Percentiles rank a stretch among this genome's conserved stretches.
Evolutionary conservation across 92 coral and sea anemone species (phyloP).

Genomic region (Zoanthus sociatus): DNA sequence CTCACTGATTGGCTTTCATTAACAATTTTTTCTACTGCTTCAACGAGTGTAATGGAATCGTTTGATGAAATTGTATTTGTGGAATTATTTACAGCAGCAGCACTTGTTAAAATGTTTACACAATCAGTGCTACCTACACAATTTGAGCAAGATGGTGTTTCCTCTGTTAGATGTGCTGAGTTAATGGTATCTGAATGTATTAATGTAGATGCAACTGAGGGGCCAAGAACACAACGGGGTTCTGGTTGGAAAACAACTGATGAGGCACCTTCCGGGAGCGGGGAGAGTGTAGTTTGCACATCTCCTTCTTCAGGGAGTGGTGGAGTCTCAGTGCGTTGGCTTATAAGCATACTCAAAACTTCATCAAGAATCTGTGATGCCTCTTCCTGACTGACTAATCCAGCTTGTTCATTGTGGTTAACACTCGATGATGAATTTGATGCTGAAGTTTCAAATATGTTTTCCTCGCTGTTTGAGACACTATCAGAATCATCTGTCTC

Average conservation of each 20-base stretch:
- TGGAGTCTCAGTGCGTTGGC: constrained; percentile 26
- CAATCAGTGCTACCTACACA: not conserved
- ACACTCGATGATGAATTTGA: constrained; percentile 33
- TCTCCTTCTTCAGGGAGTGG: constrained; percentile 46
- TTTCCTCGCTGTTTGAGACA: constrained; percentile 48
- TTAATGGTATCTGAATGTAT: constrained; percentile 31
- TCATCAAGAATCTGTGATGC: constrained; percentile 34
- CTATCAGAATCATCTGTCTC: constrained; percentile 55
- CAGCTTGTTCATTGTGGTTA: constrained; percentile 23
- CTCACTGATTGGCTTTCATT: constrained; percentile 21
- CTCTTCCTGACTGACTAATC: constrained; percentile 3
- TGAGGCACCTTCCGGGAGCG: constrained; percentile 24
- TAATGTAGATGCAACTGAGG: constrained; percentile 44
- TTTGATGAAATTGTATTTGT: not conserved
- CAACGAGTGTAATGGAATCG: constrained; percentile 56
- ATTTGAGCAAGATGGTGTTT: not conserved
- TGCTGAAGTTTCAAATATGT: constrained; percentile 38
- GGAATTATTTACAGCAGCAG: not conserved
- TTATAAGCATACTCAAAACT: not conserved
- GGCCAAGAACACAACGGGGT: constrained; percentile 23
- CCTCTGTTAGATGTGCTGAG: not conserved
- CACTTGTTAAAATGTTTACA: not conserved
- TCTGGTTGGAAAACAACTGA: constrained; percentile 36
- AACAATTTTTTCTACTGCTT: constrained; percentile 67
- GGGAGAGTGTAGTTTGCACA: constrained; percentile 36